Conservation (phyloP, 2,888 invertebrate genomes). For the Tridacna gigas region DNA sequence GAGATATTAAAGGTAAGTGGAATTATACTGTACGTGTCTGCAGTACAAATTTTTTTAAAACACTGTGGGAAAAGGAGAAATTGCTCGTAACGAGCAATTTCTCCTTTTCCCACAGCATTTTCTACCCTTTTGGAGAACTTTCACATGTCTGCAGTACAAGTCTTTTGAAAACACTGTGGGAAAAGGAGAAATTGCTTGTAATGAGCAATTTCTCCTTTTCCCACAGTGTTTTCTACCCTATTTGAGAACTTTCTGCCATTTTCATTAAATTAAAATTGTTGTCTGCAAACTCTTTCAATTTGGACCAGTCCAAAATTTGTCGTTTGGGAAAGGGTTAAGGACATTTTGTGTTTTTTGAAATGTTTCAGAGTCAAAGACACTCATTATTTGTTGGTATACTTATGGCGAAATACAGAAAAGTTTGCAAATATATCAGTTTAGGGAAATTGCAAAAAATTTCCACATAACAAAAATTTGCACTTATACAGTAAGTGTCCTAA, state of each 20-base stretch:
- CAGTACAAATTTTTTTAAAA: not conserved
- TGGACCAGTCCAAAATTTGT: no score
- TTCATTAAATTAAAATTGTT: no score
- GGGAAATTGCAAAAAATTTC: no score
- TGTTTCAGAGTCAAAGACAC: no score
- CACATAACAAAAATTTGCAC: no score
- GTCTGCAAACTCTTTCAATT: no score
- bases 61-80: constrained; percentile 1
- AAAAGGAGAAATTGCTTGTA: not conserved
- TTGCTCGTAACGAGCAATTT: not conserved
- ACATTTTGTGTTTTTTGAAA: no score
- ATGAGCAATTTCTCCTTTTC: constrained; percentile 5
- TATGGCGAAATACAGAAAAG: no score
- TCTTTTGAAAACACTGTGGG: not conserved
- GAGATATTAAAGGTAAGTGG: constrained; percentile 85
- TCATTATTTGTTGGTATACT: no score
- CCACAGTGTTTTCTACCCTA: not conserved
- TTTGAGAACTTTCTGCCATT: not conserved
- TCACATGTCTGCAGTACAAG: not conserved
- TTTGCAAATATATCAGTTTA: no score
- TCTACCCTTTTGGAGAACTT: not conserved
- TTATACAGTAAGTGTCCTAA: no score
- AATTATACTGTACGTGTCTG: not conserved
- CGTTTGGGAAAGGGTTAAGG: no score
- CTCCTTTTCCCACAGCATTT: not conserved